A percentile compares a stretch with the other conserved stretches of the same genome.
phyloP scores from a whole-genome alignment of 2,888 invertebrate genomes.

The Operophtera brumata region DNA sequence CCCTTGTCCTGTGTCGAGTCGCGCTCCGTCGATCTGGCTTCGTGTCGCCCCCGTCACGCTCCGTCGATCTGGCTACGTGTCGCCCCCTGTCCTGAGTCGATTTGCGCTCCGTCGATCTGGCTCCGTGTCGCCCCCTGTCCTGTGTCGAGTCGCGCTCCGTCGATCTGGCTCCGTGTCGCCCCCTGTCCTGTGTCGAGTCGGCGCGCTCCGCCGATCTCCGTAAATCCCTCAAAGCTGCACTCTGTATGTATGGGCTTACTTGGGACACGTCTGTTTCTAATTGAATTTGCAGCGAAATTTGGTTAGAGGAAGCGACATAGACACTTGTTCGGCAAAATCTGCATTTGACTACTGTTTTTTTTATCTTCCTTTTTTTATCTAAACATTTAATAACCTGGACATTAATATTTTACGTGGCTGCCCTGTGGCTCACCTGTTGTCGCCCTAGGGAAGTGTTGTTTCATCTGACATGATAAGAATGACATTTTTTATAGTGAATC shows the following conservation, averaged over 20 bases:
- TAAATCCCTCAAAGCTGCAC: slow-evolving; percentile 23
- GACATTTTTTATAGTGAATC: neutral
- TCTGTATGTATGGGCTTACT: slow-evolving; percentile 13
- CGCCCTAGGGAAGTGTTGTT: neutral
- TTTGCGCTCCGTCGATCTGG: no score
- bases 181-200: neutral
- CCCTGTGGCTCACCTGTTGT: neutral
- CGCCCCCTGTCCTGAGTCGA: no score
- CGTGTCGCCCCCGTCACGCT: no score
- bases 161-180: neutral
- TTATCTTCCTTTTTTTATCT: no score
- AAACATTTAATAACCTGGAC: no score
- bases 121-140: no score
- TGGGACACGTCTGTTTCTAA: slow-evolving; percentile 24
- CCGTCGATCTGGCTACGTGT: no score
- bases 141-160: no score
- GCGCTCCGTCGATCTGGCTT: no score
- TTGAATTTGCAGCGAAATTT: slow-evolving; percentile 27
- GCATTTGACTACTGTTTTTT: neutral
- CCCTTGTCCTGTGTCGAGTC: neutral
- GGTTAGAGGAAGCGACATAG: slow-evolving; percentile 11
- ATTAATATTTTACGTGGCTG: neutral
- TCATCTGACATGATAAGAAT: neutral
- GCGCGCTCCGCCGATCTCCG: slow-evolving; percentile 11
- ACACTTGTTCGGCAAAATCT: neutral